Percentiles rank a stretch among this genome's conserved stretches.
These are phyloP conservation scores for Columba guinea DNA, from an alignment of 2,797 vertebrate genomes.

Conservation along the genomic window DNA sequence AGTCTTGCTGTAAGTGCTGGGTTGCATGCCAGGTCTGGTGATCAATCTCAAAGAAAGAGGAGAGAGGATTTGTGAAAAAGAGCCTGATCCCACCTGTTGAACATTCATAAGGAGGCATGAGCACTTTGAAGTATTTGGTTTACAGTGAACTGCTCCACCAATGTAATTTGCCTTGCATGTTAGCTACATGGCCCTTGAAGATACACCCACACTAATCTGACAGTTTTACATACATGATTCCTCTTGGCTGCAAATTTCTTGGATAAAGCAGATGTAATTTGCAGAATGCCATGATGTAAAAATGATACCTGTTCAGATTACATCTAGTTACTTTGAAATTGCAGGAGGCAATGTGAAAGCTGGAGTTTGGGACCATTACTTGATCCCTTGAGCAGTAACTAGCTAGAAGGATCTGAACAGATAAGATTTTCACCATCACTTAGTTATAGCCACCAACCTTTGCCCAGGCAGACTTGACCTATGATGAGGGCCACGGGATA, in stretches of 20 bases:
- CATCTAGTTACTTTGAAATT: not conserved
- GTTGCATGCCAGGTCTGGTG: rapidly evolving
- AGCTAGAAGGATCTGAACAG: not conserved
- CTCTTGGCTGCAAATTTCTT: not conserved
- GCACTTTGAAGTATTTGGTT: not conserved
- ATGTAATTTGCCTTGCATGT: not conserved
- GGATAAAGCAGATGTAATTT: not conserved
- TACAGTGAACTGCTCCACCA: not conserved
- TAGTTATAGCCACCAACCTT: not conserved
- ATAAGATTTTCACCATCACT: not conserved
- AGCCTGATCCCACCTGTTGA: not conserved
- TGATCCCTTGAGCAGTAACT: not conserved
- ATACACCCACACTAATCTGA: not conserved
- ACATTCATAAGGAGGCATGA: not conserved
- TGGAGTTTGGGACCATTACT: not conserved
- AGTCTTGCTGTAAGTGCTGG: not conserved
- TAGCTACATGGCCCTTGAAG: not conserved
- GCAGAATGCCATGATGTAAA: not conserved
- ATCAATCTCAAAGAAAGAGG: rapidly evolving
- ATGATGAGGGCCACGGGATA: not conserved
- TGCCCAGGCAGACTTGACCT: not conserved
- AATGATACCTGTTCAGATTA: not conserved
- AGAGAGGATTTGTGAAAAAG: not conserved
- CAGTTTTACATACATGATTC: not conserved
- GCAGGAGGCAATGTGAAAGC: not conserved